Base-by-base conservation (phyloP, 2,797 vertebrate species). In the Euphonia xanthogaster region DNA sequence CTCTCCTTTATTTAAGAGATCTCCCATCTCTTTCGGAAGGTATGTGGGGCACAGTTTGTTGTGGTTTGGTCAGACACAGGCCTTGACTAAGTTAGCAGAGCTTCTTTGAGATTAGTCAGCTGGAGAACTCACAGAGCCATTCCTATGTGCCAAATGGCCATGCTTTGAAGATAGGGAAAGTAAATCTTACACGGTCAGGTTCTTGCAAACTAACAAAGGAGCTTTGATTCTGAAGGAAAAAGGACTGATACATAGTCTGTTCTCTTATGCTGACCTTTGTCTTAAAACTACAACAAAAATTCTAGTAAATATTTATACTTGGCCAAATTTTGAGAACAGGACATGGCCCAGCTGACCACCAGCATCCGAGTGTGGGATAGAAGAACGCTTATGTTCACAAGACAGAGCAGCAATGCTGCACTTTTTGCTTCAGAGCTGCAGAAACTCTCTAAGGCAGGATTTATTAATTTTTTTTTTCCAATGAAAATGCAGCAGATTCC, bases 151-250 rank as follows among this genome's bases (percentile, higher is more conserved):
- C 94, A 95, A 91, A 83, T 58, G 13, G 30, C 71, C 71, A 50
- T 21, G 27, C 86, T 96, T 96, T 91, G 94, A 97, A 95, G 83
- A 83, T 33, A 81, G 76, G n/a, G 62, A 80, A 80, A 92, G 62
- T 72, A 66, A 84, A 88, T 81, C 61, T 74, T 79, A 51, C 8
- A 2, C 2, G 5, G 58, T 62, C 55, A 67, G 45, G 60, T 73
- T 94, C 75, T 66, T 88, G 58, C 67, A 94, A 44, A 42, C 27
- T 51, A 65, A 83, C 39, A 93, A 83, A 89, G 18, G n/a, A 74
- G 25, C 61, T 91, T 88, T 85, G 86, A 87, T 91, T 80, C 54
- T 67, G 65, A 45, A 86, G 61, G 12, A 15, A 71, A 74, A 74
- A 54, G 20, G n/a, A 44, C 33, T 23, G 63, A 88, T 62, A 57